Base-by-base conservation (phyloP, 2,888 invertebrate genomes). In the Coleophora flavipennella region DNA sequence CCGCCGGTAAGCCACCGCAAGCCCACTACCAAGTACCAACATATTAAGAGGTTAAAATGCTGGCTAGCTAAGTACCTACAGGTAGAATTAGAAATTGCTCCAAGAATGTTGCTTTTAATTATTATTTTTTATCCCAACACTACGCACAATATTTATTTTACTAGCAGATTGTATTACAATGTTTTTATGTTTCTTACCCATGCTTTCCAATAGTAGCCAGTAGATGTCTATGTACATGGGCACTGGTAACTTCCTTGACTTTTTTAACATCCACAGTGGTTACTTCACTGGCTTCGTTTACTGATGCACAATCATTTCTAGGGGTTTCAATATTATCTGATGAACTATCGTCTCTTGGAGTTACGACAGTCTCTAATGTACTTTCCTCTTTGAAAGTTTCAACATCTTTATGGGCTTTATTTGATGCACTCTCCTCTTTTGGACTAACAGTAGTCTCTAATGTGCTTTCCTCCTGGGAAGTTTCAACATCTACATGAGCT, bases 131-230 rank as follows among this genome's bases (percentile, higher is more conserved):
- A n/a, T n/a, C n/a, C n/a, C n/a, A n/a, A n/a, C n/a, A n/a, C n/a
- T n/a, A n/a, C n/a, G n/a, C n/a, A n/a, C n/a, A n/a, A n/a, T n/a
- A n/a, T n/a, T n/a, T n/a, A n/a, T n/a, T n/a, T n/a, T n/a, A n/a
- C n/a, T n/a, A n/a, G n/a, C n/a, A n/a, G n/a, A n/a, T n/a, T n/a
- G n/a, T n/a, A n/a, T n/a, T n/a, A n/a, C n/a, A n/a, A n/a, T n/a
- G n/a, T n/a, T n/a, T n/a, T n/a, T n/a, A n/a, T n/a, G n/a, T n/a
- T 57, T 51, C 79, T 78, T 57, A 89, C 88, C 87, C 88, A 62
- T 89, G 88, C 74, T 86, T 89, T 36, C 89, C 88, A 31, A 90
- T 87, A 35, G 91, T 88, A 28, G 92, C 92, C 45, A 94, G 72
- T 14, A 93, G 68, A 68, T 85, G 83, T 42, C 80, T 86, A 38